Evolutionary conservation across 2,888 invertebrate genomes (phyloP).

Genomic region (Drosophila anomalata): DNA sequence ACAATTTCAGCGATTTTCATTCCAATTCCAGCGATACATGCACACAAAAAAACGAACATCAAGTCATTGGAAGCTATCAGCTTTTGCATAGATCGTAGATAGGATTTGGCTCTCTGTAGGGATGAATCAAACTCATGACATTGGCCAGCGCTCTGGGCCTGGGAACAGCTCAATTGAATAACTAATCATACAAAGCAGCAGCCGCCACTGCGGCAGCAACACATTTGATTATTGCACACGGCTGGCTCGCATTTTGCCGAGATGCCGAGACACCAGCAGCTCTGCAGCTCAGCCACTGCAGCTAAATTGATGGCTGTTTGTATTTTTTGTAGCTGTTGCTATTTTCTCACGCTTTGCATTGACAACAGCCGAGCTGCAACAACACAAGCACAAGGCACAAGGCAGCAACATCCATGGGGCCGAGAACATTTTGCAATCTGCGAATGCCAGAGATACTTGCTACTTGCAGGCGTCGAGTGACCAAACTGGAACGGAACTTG

Average conservation of each 20-base stretch:
- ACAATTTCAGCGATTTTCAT: conserved; percentile 12
- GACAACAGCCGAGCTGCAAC: conserved; percentile 45
- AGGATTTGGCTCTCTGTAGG: conserved; percentile 13
- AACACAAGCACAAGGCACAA: background rate
- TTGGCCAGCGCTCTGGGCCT: conserved; percentile 57
- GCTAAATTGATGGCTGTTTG: conserved; percentile 57
- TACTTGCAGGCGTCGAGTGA: conserved; percentile 45
- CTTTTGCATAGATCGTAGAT: background rate
- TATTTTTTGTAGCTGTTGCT: conserved; percentile 30
- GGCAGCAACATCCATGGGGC: conserved; percentile 17
- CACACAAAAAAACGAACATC: background rate
- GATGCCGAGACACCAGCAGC: conserved; percentile 47
- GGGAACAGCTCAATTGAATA: conserved; percentile 68
- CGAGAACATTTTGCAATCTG: conserved; percentile 71
- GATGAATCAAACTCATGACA: conserved; percentile 51
- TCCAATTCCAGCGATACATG: background rate
- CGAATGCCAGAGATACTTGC: conserved; percentile 67
- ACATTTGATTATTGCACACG: conserved; percentile 56
- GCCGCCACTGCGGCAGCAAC: conserved; percentile 19
- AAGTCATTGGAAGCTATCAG: background rate
- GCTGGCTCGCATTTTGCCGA: conserved; percentile 42
- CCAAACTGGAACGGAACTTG: conserved; percentile 74
- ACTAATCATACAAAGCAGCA: conserved; percentile 59
- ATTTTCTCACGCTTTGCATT: conserved; percentile 75
- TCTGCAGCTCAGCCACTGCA: conserved; percentile 14